A percentile compares a stretch with the other conserved stretches of the same genome.
Evolutionary conservation across 2,797 vertebrate species (phyloP).

Genomic region (Staurois parvus): DNA sequence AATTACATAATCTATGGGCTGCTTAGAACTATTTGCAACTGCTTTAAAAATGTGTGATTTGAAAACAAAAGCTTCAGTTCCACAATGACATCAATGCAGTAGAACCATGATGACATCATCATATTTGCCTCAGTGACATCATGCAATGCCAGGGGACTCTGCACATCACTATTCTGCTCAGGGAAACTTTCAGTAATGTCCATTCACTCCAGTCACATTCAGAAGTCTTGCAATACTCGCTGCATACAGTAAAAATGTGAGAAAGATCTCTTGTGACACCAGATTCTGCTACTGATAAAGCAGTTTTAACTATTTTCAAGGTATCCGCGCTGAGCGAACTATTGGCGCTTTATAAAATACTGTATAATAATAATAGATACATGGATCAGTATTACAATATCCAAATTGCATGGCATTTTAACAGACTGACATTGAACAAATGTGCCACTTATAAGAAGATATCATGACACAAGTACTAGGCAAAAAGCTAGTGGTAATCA

Average conservation of each 20-base stretch:
- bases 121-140: neutral
- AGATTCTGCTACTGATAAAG: too few relatives aligned
- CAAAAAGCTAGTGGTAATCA: constrained; percentile 49
- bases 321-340: too few relatives aligned
- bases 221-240: neutral
- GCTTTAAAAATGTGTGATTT: too few relatives aligned
- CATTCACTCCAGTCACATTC: neutral
- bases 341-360: too few relatives aligned
- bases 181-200: too few relatives aligned
- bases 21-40: too few relatives aligned
- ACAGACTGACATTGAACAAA: neutral
- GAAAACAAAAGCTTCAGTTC: too few relatives aligned
- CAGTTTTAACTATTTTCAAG: neutral
- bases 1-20: too few relatives aligned
- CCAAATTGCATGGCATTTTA: neutral
- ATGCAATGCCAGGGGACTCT: neutral
- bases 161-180: too few relatives aligned
- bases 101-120: neutral
- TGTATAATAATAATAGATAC: too few relatives aligned
- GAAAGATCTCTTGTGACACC: neutral
- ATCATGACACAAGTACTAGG: constrained; percentile 71
- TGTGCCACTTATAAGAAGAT: neutral
- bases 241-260: neutral
- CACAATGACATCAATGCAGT: neutral
- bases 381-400: neutral